Evolutionary conservation across 2,113 vertebrate genomes (phyloP), one percentile per base, ranked within the genome.

Genomic region (Willisornis vidua): DNA sequence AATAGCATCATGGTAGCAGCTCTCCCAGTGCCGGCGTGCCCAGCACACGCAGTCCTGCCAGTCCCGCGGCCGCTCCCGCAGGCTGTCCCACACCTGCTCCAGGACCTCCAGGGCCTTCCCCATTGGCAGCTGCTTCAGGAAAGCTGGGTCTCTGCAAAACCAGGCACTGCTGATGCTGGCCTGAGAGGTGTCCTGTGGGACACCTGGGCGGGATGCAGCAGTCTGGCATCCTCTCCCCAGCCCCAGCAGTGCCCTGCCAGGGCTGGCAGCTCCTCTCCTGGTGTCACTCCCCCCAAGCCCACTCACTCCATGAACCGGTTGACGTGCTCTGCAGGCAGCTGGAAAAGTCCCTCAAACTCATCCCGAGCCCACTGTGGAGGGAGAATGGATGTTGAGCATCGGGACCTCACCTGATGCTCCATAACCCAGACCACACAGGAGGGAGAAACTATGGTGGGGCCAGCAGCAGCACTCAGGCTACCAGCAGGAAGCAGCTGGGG

Each of bases 21-120:
- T 98, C 95, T 99, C 98, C 98, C 98, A 99, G 85, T 76, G 97
- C 92, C 22, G 62, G 5, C 93, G 96, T 15, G 98, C 98, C 98
- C 98, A 99, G 63, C 3, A 15, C 85, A 99, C 97, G 0, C 98
- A 99, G 96, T 98, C 98, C 11, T 4, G 61, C 98, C 98, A 98
- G 96, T 67, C 79, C 9, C 2, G 37, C 0, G 98, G 98, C 84
- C 91, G 85, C 43, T 98, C 92, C 78, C 5, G 49, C 81, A 98
- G 90, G 94, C 96, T 98, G 76, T 8, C 61, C 92, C 70, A 92
- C 83, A 98, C 96, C 18, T 68, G 96, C 67, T 97, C 82, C 70
- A 98, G 91, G 22, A 98, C 89, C 89, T 98, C 97, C 85, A 98
- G 77, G 28, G 97, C 97, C 92, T 98, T 96, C 8, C 95, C 91